Base-by-base conservation (phyloP, 2,888 invertebrate genomes). In the Nephrotoma guestfalica region DNA sequence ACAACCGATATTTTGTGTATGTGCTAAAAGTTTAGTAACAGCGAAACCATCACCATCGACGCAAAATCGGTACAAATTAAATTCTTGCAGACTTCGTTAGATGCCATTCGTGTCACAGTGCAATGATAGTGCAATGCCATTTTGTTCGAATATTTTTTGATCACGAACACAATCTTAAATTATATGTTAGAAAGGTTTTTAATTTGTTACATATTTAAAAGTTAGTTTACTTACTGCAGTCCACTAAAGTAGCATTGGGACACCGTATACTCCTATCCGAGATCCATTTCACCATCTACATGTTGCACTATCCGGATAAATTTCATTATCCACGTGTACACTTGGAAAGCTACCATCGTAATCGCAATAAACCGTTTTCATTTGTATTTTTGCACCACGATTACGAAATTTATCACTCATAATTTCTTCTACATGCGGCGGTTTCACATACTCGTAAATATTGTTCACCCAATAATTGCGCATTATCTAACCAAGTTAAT, bases 401-500 rank as follows among this genome's bases (percentile, higher is more conserved):
- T 92, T 91, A 4, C 90, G 90, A 88, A 95, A 92, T 89, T 94
- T 93, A 86, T 92, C 90, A 86, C 91, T 90, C 88, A 95, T 92
- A 87, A 91, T 90, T 6, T 91, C 90, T 89, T 92, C 91, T 94
- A 87, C 93, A 92, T 51, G 93, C 92, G 88, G 93, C 91, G 90
- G 95, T 95, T 90, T 95, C 95, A 90, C 95, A 95, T 90, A 93
- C 92, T 88, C 95, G 92, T 87, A 94, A 90, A 90, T 95, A 95
- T 89, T 93, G 92, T 84, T 91, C 91, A 83, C 94, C 94, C 85
- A 92, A 89, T 86, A 90, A 89, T 84, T 90, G 0, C n/a, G 15
- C 41, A 85, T 41, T 41, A 41, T 85, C n/a, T 85, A 85, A 85
- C n/a, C 40, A 6, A 45, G n/a, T 15, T 30, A 7, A 18, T n/a